Base-by-base conservation (phyloP, 53 echinoderm and acorn worm species). In the Hippasteria phrygiana region DNA sequence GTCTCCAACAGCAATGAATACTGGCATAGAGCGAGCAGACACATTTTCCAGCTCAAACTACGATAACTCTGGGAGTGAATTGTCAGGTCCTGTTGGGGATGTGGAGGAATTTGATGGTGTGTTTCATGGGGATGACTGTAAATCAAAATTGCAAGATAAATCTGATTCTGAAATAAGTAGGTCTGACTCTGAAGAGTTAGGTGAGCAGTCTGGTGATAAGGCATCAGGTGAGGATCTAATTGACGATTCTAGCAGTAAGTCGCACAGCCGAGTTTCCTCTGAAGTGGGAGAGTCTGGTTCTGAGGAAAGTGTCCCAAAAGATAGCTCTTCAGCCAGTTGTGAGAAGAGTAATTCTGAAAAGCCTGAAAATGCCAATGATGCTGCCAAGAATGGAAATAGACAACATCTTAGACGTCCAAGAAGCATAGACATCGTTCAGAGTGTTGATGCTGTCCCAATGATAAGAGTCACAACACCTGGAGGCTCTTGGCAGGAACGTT, bases 401-500 rank as follows among this genome's bases (percentile, higher is more conserved):
- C 69, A 35, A 67, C 12, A 10, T 12, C 34, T 1, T 67, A 14
- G 12, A 65, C 64, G 64, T 43, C 50, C 70, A 1, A 48, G 28
- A 35, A 85, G 36, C 13, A 18, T 85, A 2, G 85, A 85, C 50
- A 48, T 69, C 53, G 66, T 48, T 20, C 33, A 85, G 48, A 34
- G 35, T 71, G 7, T 22, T 20, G 85, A 85, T 22, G 16, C 71
- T 50, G 26, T 37, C 51, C 85, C 85, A 51, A 37, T 71, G 53
- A 85, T 85, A 20, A 85, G 70, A 31, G 85, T 85, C 37, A 85
- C 85, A 34, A 69, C 85, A 47, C 85, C 85, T 2, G 70, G 71
- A 14, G 85, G 85, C 46, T 71, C 85, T 50, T 71, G 85, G 70
- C 47, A 24, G 47, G 70, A 85, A 50, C 85, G 53, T 45, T 27